These are phyloP conservation scores for Temnothorax curvispinosus DNA, from an alignment of 1,140 invertebrate genomes.

Conservation along the genomic window DNA sequence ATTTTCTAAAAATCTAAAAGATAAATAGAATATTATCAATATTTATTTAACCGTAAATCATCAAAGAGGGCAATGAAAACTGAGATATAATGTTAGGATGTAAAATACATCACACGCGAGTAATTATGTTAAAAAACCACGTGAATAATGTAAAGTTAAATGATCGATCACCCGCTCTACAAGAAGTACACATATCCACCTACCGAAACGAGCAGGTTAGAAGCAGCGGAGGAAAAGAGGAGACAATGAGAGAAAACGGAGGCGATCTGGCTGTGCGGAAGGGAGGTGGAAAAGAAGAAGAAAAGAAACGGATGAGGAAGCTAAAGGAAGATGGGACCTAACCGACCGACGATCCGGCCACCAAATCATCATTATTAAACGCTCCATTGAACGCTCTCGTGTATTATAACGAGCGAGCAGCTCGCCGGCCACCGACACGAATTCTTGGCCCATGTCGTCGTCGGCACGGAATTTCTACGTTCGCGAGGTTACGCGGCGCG, in stretches of 20 bases:
- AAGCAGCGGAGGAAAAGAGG: not conserved
- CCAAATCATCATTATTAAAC: constrained; percentile 75
- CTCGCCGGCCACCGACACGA: constrained; percentile 39
- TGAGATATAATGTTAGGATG: too few relatives aligned
- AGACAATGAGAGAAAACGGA: constrained; percentile 66
- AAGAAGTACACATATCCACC: constrained; percentile 78
- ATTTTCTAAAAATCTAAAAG: too few relatives aligned
- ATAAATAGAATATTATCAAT: too few relatives aligned
- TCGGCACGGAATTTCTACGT: constrained; percentile 43
- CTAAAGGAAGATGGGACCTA: constrained; percentile 10
- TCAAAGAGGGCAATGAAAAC: too few relatives aligned
- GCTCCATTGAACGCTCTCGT: constrained; percentile 63
- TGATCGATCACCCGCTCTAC: constrained; percentile 79
- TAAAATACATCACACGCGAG: too few relatives aligned
- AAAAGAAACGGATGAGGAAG: not conserved
- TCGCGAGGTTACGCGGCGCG: constrained; percentile 36
- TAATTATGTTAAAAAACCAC: too few relatives aligned
- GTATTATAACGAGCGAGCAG: constrained; percentile 43
- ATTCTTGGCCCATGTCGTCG: constrained; percentile 57
- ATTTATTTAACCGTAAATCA: too few relatives aligned
- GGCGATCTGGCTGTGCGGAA: constrained; percentile 6
- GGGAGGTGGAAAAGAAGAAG: constrained; percentile 19
- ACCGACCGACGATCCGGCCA: constrained; percentile 34
- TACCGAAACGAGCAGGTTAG: constrained; percentile 71
- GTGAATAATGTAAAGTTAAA: too few relatives aligned